phyloP scores from a whole-genome alignment of 2,113 vertebrate genomes.

The Hippoglossus stenolepis region DNA sequence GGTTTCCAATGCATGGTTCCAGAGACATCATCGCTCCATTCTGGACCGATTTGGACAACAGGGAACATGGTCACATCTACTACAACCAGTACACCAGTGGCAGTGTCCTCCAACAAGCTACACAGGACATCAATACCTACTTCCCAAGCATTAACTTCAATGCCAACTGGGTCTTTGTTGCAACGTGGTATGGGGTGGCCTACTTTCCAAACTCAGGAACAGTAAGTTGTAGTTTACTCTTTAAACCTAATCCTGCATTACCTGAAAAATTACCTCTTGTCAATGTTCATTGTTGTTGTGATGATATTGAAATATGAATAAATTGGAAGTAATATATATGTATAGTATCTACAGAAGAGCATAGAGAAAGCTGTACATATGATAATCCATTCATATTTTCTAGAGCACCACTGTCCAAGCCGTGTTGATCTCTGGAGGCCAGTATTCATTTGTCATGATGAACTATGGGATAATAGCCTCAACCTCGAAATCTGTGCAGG shows the following conservation, averaged over 20 bases:
- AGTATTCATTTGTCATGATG: conserved; percentile 68
- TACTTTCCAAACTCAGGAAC: conserved; percentile 54
- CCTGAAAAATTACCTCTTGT: too few species aligned
- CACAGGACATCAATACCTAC: conserved; percentile 66
- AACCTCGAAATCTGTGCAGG: conserved; percentile 5
- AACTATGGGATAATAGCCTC: conserved; percentile 69
- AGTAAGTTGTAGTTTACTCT: conserved; percentile 46
- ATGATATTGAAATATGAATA: too few species aligned
- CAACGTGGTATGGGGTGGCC: conserved; percentile 78
- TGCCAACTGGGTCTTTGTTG: conserved; percentile 71
- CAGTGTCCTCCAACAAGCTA: conserved; percentile 34
- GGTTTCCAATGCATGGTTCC: conserved; percentile 42
- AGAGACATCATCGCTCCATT: conserved; percentile 62
- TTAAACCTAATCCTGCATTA: too few species aligned
- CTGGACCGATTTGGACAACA: conserved; percentile 76
- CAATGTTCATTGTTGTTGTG: too few species aligned
- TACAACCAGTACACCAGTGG: conserved; percentile 52
- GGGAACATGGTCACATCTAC: conserved; percentile 40
- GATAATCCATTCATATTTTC: background rate
- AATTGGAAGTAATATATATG: too few species aligned
- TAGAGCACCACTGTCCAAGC: conserved; percentile 61
- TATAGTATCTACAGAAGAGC: too few species aligned
- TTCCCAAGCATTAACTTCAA: conserved; percentile 58
- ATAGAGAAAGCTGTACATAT: too few species aligned
- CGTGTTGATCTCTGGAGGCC: conserved; percentile 64